Percentiles rank a stretch among this genome's conserved stretches.
These are phyloP conservation scores for Luperina nickerlii DNA, from an alignment of 2,888 invertebrate species.

Conservation along the genomic window DNA sequence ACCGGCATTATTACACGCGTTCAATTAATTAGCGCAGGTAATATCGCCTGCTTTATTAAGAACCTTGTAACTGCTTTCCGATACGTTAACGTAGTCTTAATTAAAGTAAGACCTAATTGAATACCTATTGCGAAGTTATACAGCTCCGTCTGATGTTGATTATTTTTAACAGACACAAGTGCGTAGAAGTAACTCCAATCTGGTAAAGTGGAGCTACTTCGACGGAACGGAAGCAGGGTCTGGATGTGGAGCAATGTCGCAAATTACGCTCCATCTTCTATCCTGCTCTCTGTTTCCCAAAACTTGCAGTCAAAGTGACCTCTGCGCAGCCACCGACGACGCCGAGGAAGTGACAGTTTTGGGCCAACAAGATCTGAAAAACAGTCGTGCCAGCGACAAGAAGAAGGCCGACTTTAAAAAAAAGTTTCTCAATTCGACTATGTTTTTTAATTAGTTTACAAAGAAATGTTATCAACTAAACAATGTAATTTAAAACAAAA, in stretches of 20 bases:
- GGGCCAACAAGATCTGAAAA: background rate
- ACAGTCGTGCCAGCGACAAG: background rate
- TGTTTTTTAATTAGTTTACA: background rate
- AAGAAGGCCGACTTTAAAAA: background rate
- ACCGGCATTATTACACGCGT: constrained; percentile 30
- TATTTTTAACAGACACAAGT: background rate
- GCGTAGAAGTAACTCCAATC: background rate
- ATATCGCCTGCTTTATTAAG: constrained; percentile 52
- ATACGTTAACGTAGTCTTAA: constrained; percentile 47
- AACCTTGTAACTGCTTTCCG: constrained; percentile 45
- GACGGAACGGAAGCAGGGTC: background rate
- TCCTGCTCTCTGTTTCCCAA: background rate
- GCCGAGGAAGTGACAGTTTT: background rate
- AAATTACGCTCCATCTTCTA: background rate
- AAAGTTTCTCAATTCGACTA: background rate
- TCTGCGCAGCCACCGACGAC: background rate
- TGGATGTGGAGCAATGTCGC: background rate
- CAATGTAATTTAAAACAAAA: background rate
- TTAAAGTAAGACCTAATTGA: constrained; percentile 41
- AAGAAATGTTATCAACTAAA: background rate
- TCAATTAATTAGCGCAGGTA: constrained; percentile 59
- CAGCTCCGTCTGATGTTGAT: background rate
- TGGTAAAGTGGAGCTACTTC: background rate
- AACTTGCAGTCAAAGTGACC: background rate
- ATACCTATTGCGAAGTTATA: background rate